Conservation (phyloP, 2,113 vertebrate genomes). For the Passer domesticus region DNA sequence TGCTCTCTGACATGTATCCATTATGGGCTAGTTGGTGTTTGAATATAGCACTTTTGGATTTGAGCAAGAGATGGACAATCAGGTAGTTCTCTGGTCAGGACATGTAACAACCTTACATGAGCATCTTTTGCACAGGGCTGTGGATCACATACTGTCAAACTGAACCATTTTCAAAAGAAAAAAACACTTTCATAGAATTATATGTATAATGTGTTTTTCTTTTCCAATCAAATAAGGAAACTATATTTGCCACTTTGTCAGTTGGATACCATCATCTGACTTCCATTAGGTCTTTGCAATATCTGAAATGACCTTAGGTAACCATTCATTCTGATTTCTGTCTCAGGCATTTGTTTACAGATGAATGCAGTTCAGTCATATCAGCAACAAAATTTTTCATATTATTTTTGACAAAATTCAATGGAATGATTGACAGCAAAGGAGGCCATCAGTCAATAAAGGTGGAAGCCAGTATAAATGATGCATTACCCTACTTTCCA, state of each 20-base stretch:
- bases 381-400: background rate
- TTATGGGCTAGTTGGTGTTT: background rate
- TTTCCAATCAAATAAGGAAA: background rate
- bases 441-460: slow-evolving; percentile 45
- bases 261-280: background rate
- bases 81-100: background rate
- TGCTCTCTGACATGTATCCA: background rate
- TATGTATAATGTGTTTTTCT: background rate
- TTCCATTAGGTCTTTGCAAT: background rate
- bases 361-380: background rate
- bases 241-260: background rate
- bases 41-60: background rate
- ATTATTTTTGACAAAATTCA: slow-evolving; percentile 41
- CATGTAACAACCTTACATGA: background rate
- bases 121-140: background rate
- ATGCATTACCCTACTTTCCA: slow-evolving; percentile 42
- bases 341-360: slow-evolving; percentile 34
- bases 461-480: slow-evolving; percentile 62
- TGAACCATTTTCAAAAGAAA: background rate
- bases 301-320: background rate
- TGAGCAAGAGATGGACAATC: background rate
- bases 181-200: background rate
- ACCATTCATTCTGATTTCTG: background rate
- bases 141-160: background rate
- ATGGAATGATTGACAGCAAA: slow-evolving; percentile 47